A percentile compares a stretch with the other conserved stretches of the same genome.
Evolutionary conservation across 1,140 invertebrate genomes (phyloP).

Genomic region (Streblospio benedicti): DNA sequence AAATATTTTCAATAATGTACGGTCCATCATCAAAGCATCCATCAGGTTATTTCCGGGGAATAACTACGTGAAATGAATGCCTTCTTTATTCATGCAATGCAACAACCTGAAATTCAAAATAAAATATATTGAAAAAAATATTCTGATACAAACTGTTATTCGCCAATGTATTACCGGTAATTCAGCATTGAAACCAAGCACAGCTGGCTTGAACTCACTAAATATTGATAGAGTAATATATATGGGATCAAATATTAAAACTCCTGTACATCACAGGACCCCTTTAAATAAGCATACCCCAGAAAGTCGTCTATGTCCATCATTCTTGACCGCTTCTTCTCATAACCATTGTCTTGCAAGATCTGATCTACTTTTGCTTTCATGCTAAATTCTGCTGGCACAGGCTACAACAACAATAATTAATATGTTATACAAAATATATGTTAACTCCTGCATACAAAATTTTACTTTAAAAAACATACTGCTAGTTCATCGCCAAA

Average conservation of each 20-base stretch:
- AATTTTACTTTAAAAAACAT: constrained; percentile 2
- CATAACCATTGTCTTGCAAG: constrained; percentile 56
- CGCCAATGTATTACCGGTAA: neutral
- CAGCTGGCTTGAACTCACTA: neutral
- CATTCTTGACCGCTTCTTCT: constrained; percentile 73
- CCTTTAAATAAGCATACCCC: constrained; percentile 48
- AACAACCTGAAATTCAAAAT: constrained; percentile 60
- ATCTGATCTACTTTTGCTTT: constrained; percentile 73
- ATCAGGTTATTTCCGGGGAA: no score
- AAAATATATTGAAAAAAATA: constrained; percentile 16
- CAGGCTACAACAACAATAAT: constrained; percentile 50
- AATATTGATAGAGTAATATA: neutral
- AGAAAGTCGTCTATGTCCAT: constrained; percentile 98
- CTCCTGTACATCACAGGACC: neutral
- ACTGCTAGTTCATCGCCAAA: no score
- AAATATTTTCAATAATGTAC: no score
- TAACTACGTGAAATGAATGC: constrained; percentile 88
- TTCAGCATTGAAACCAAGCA: neutral
- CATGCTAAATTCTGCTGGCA: constrained; percentile 74
- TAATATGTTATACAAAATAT: constrained; percentile 1
- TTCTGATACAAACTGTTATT: neutral
- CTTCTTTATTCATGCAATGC: constrained; percentile 76
- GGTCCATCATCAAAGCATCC: no score
- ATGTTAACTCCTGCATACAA: neutral
- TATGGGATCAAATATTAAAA: constrained; percentile 5